A percentile compares a stretch with the other conserved stretches of the same genome.
Conservation (phyloP, 2,797 vertebrate species). For the Euthynnus affinis region DNA sequence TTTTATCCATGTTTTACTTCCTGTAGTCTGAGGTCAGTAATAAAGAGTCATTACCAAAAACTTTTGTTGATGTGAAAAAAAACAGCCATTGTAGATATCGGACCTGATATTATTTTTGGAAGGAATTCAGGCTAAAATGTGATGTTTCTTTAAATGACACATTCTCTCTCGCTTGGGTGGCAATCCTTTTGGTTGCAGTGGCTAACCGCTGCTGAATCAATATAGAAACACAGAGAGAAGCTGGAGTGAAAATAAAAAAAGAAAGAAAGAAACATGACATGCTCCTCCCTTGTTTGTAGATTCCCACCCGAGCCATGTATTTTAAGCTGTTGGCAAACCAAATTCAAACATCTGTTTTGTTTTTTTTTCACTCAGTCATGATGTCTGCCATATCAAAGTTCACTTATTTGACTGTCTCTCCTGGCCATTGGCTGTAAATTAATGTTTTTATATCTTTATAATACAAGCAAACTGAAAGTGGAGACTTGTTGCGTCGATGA, state of each 20-base stretch:
- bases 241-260: conserved; percentile 10
- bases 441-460: conserved; percentile 1
- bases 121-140: conserved; percentile 25
- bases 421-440: conserved; percentile 8
- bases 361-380: conserved; percentile 2
- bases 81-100: not conserved
- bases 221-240: conserved; percentile 53
- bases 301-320: conserved; percentile 28
- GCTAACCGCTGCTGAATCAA: conserved; percentile 52
- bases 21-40: too few species aligned
- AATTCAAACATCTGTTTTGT: conserved; percentile 25
- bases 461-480: not conserved
- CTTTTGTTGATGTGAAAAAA: conserved; percentile 2
- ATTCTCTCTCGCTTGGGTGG: conserved; percentile 50
- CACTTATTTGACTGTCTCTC: not conserved
- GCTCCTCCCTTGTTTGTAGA: conserved; percentile 49
- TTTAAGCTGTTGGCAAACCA: conserved; percentile 37
- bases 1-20: too few species aligned
- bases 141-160: conserved; percentile 48
- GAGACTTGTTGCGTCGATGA: not conserved
- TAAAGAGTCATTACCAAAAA: not conserved
- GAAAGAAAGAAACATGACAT: conserved; percentile 9
- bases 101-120: conserved; percentile 32
- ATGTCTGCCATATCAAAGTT: conserved; percentile 1
- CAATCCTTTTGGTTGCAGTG: conserved; percentile 39